These are phyloP conservation scores for Chaetodon trifascialis DNA, from an alignment of 2,113 vertebrate genomes.

Conservation along the genomic window DNA sequence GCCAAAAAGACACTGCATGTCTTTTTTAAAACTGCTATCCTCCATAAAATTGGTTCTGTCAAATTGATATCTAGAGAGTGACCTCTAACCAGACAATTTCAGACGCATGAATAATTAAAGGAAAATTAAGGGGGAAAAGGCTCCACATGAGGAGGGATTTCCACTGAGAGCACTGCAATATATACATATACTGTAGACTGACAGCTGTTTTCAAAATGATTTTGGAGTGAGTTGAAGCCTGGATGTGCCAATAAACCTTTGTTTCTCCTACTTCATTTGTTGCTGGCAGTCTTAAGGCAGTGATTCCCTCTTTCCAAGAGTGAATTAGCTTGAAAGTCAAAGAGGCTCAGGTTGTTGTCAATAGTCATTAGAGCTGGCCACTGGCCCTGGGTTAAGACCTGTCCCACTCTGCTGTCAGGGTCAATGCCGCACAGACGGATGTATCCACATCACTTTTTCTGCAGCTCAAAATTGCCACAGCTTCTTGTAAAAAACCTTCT, in stretches of 20 bases:
- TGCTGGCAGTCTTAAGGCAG: conserved; percentile 69
- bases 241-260: conserved; percentile 61
- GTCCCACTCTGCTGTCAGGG: conserved; percentile 64
- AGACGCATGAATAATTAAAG: conserved; percentile 42
- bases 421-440: conserved; percentile 49
- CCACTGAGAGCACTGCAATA: not conserved
- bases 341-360: conserved; percentile 82
- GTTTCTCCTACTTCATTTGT: conserved; percentile 64
- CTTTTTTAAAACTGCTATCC: conserved; percentile 27
- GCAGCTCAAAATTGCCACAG: conserved; percentile 32
- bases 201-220: conserved; percentile 23
- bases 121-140: not conserved
- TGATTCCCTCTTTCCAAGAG: conserved; percentile 69
- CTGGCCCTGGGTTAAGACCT: conserved; percentile 71
- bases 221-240: conserved; percentile 7
- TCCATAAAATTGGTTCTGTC: conserved; percentile 13
- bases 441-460: conserved; percentile 58
- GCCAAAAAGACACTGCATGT: conserved; percentile 37
- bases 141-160: not conserved
- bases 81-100: conserved; percentile 34
- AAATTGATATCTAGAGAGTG: not conserved
- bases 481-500: conserved; percentile 13
- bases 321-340: conserved; percentile 83
- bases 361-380: conserved; percentile 79
- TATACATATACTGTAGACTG: conserved; percentile 20